These are phyloP conservation scores for Pristiophorus japonicus DNA, from an alignment of 2,113 vertebrate genomes.

Conservation along the genomic window DNA sequence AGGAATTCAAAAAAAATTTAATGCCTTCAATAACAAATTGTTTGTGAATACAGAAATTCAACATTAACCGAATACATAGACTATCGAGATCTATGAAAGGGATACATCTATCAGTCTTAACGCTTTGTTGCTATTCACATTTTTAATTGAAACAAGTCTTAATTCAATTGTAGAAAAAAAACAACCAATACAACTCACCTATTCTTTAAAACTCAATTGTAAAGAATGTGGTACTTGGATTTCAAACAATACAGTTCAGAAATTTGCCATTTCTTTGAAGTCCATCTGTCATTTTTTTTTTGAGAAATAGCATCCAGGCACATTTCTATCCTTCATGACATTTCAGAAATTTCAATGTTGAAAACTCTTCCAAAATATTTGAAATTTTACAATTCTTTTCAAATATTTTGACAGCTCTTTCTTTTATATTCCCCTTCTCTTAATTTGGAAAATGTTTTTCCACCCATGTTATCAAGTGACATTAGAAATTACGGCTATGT, in stretches of 20 bases:
- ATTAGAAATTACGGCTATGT: constrained; percentile 13
- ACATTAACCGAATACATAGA: background rate
- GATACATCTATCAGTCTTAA: background rate
- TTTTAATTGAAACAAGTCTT: background rate
- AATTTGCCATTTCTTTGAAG: background rate
- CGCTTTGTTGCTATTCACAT: background rate
- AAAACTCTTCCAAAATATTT: background rate
- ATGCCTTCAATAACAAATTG: background rate
- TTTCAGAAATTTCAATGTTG: background rate
- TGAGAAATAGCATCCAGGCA: background rate
- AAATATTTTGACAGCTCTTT: constrained; percentile 29
- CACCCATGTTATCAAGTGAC: constrained; percentile 5
- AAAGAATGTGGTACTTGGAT: background rate
- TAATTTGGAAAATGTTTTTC: constrained; percentile 17
- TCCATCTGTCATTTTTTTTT: background rate
- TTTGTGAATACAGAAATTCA: background rate
- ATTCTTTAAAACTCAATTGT: background rate
- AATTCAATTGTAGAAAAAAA: background rate
- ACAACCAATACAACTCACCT: background rate
- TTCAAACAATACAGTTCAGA: background rate
- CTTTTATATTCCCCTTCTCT: background rate
- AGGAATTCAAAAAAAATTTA: background rate
- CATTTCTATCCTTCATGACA: background rate
- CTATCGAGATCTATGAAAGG: background rate
- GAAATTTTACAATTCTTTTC: constrained; percentile 1